Percentiles rank a stretch among this genome's conserved stretches.
phyloP scores from a whole-genome alignment of 2,797 vertebrate genomes.

The Halcyon smyrnensis region DNA sequence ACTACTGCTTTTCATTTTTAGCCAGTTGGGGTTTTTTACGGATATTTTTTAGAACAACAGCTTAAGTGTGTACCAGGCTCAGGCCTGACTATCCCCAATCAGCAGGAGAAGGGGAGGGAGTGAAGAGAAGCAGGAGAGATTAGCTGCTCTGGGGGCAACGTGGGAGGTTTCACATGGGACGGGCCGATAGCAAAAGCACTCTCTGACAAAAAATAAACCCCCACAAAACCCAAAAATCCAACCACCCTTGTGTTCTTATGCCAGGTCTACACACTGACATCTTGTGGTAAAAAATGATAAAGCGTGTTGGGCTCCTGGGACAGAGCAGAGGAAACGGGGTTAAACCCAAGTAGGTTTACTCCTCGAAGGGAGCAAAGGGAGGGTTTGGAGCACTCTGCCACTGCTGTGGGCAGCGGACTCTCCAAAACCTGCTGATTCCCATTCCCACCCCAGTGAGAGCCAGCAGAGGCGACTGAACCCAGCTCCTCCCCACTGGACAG shows the following conservation, averaged over 20 bases:
- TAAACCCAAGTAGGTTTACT: neutral
- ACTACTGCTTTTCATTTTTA: neutral
- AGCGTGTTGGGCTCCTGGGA: neutral
- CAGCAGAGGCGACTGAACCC: neutral
- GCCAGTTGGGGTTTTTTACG: neutral
- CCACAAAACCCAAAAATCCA: neutral
- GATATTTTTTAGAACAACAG: neutral
- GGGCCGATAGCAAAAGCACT: conserved; percentile 7
- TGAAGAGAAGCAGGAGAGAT: neutral
- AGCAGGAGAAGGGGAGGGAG: neutral
- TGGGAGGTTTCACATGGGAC: neutral
- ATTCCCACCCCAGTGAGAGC: neutral
- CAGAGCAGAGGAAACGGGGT: rapidly evolving
- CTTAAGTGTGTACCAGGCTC: neutral
- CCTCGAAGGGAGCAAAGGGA: neutral
- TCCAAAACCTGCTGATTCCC: neutral
- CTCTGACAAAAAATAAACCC: neutral
- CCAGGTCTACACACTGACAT: neutral
- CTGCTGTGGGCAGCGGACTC: neutral
- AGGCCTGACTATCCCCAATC: neutral
- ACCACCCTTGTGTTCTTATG: neutral
- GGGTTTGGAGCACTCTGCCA: neutral
- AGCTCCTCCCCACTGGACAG: neutral
- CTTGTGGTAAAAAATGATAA: neutral
- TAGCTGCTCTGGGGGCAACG: neutral